Evolutionary conservation across 92 coral and sea anemone genomes (phyloP), one percentile per base, ranked within the genome.

Genomic region (Porites cylindrica): DNA sequence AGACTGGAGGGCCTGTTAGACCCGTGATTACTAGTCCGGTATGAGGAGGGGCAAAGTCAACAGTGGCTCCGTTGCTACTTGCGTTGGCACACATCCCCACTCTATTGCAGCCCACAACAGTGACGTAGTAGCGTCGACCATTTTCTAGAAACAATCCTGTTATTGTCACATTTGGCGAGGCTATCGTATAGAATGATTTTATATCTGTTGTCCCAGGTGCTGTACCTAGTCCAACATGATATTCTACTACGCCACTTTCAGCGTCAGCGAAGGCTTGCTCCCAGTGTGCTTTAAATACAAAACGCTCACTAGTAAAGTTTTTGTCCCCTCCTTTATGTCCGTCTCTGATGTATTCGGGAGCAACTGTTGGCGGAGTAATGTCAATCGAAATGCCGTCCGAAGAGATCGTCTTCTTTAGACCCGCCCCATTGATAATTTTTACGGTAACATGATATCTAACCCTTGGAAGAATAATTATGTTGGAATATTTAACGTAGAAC

Each of bases 311-410:
- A 23, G 89, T 93, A 56, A 77, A 96, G 61, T 96, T 93, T 38
- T 47, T 86, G 85, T 96, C 98, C 32, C 59, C 67, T 72, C 94
- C 95, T 77, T 82, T 47, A 9, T 53, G 17, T 47, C 98, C 98
- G 78, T 96, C 98, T 75, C 83, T 91, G 23, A 96, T 93, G 60
- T 82, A 92, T 43, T 82, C 77, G 7, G 84, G 75, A 21, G 96
- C 84, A 63, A 96, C 98, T 5, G 89, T 66, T 11, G 98, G 98
- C 11, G 86, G 90, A 3, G 96, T 88, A 5, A 80, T 90, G 60
- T 96, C 98, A 58, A 93, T 76, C 12, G 91, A 23, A 24, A 96
- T 93, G 32, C 98, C 98, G 88, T 96, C 98, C 1, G 98, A 91
- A 1, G 89, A 71, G 13, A 85, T 76, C 7, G 95, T 90, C 47